Evolutionary conservation across 2,888 invertebrate genomes (phyloP).

Genomic region (Toxonevra muliebris): DNA sequence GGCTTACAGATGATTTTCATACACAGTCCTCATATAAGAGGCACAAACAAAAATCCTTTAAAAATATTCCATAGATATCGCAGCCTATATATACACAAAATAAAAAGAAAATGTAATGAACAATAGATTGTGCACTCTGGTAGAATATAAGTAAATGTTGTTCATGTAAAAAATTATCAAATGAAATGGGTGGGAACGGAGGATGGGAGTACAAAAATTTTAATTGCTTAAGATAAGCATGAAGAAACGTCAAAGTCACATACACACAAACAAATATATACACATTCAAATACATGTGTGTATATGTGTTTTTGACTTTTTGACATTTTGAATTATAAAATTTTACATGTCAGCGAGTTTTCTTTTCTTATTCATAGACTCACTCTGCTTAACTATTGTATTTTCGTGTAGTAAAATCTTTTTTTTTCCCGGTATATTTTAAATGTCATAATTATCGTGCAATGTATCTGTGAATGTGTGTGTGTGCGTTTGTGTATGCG

Average conservation of each 20-base stretch:
- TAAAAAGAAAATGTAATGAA: no score
- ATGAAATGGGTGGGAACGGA: no score
- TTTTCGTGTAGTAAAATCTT: neutral
- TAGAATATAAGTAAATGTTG: no score
- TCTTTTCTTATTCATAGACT: constrained; percentile 1
- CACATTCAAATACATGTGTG: constrained; percentile 20
- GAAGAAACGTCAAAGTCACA: constrained; percentile 44
- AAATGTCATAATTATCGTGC: constrained; percentile 33
- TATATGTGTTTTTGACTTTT: no score
- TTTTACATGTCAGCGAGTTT: constrained; percentile 30
- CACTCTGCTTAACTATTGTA: neutral
- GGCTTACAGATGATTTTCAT: no score
- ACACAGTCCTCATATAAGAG: no score
- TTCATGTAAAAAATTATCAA: no score
- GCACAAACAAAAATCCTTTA: no score
- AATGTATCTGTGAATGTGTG: constrained; percentile 10
- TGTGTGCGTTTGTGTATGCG: neutral
- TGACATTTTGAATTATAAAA: constrained; percentile 28
- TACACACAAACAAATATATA: constrained; percentile 36
- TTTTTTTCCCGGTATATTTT: constrained; percentile 11
- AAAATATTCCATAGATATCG: no score
- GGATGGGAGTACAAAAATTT: constrained; percentile 34
- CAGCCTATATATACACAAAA: no score
- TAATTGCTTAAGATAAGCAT: constrained; percentile 61
- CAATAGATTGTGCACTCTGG: no score